Percentiles rank a stretch among this genome's conserved stretches.
phyloP scores from a whole-genome alignment of 2,797 vertebrate genomes.

The Lagorchestes hirsutus region DNA sequence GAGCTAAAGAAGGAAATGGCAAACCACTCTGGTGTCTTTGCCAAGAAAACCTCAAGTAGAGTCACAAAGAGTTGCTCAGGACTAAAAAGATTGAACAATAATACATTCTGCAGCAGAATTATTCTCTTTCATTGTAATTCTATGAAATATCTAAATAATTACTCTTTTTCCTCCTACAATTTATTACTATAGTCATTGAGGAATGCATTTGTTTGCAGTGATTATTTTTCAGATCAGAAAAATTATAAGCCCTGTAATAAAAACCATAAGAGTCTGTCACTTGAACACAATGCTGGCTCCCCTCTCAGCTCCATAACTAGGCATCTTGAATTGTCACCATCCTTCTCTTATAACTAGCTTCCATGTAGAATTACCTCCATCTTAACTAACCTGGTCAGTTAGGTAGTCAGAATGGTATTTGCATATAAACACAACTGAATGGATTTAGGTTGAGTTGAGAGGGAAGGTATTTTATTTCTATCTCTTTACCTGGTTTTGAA shows the following conservation, averaged over 20 bases:
- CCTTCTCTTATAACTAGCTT: background rate
- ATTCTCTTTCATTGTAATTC: background rate
- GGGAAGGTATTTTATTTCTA: background rate
- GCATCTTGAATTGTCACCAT: background rate
- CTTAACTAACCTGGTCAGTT: background rate
- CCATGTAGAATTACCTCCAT: background rate
- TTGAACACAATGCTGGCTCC: background rate
- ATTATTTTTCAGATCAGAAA: background rate
- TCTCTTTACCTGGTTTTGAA: background rate
- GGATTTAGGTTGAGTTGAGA: background rate
- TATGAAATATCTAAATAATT: background rate
- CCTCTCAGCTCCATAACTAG: background rate
- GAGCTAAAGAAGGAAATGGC: background rate
- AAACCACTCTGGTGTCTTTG: background rate
- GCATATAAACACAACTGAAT: background rate
- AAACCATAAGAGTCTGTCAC: background rate
- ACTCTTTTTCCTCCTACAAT: background rate
- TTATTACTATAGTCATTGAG: background rate
- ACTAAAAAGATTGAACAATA: too few species aligned
- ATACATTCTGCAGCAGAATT: background rate
- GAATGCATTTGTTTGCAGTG: background rate
- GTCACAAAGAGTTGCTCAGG: too few species aligned
- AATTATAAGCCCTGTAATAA: background rate
- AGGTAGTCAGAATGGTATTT: background rate
- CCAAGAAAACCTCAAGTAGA: too few species aligned